Conservation (phyloP, 2,888 invertebrate genomes). For the Drosophila peninsularis region DNA sequence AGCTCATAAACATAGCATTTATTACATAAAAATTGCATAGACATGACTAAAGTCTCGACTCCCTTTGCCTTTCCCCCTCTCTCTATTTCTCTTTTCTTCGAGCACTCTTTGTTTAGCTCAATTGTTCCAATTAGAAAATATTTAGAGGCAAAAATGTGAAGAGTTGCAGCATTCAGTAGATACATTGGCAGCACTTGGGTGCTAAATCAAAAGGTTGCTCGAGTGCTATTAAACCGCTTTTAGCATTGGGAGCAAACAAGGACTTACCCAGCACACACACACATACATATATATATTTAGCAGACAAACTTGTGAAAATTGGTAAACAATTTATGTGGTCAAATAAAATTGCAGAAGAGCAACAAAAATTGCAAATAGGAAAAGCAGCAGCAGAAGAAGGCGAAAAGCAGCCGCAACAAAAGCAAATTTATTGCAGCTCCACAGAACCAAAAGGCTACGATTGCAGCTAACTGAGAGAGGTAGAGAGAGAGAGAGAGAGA, state of each 20-base stretch:
- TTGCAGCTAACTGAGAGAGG: slow-evolving; percentile 22
- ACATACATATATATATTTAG: slow-evolving; percentile 6
- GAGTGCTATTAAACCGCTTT: slow-evolving; percentile 63
- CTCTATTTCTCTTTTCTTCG: not conserved
- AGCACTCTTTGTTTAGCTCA: slow-evolving; percentile 17
- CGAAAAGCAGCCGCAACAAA: slow-evolving; percentile 52
- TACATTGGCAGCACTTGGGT: slow-evolving; percentile 11
- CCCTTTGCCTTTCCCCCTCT: not conserved
- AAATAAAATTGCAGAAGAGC: slow-evolving; percentile 67
- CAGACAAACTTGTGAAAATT: slow-evolving; percentile 70
- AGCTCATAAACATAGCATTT: slow-evolving; percentile 5
- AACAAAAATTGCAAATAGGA: slow-evolving; percentile 16
- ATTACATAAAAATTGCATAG: not conserved
- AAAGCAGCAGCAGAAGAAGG: slow-evolving; percentile 27
- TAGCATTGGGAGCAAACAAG: slow-evolving; percentile 55
- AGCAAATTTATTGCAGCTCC: slow-evolving; percentile 66
- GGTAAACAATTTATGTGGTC: slow-evolving; percentile 80
- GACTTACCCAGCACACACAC: slow-evolving; percentile 31
- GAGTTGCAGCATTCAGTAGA: slow-evolving; percentile 3
- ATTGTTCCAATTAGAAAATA: slow-evolving; percentile 54
- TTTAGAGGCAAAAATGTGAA: slow-evolving; percentile 9
- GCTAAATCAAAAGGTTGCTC: slow-evolving; percentile 63
- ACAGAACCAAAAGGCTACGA: slow-evolving; percentile 49
- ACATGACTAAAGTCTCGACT: not conserved
- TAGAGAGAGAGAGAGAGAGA: not conserved